Conservation (phyloP, 1,140 invertebrate species). For the Drosophila mayri region DNA sequence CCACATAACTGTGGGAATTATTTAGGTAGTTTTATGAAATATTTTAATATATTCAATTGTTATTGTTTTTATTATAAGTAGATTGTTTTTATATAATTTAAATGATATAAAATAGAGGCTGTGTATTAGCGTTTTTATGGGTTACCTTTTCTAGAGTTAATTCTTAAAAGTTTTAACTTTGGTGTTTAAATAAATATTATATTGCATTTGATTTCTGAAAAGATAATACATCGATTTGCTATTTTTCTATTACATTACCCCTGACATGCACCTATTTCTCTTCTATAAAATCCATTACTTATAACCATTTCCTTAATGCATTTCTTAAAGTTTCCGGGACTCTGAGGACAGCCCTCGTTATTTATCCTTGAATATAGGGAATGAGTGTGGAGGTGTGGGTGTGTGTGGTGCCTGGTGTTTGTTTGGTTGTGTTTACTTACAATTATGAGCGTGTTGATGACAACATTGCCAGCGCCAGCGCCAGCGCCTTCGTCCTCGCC, state of each 20-base stretch:
- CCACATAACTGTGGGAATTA: not conserved
- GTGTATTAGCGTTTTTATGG: not conserved
- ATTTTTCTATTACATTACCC: not conserved
- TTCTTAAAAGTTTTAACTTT: not conserved
- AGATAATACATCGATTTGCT: not conserved
- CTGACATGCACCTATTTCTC: not conserved
- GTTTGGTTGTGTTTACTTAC: slow-evolving; percentile 80
- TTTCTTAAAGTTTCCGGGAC: slow-evolving; percentile 19
- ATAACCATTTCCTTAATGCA: slow-evolving; percentile 12
- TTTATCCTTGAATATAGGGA: slow-evolving; percentile 17
- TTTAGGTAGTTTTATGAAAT: not conserved
- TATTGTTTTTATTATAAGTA: not conserved
- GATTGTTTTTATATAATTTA: not conserved
- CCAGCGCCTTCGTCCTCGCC: slow-evolving; percentile 19
- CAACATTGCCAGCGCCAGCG: slow-evolving; percentile 48
- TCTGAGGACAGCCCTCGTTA: slow-evolving; percentile 28
- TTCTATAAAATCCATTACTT: slow-evolving; percentile 9
- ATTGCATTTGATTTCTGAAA: not conserved
- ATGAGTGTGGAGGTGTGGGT: slow-evolving; percentile 3
- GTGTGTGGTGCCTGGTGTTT: slow-evolving; percentile 29
- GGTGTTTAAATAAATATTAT: not conserved
- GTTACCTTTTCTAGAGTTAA: not conserved
- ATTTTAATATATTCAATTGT: not conserved
- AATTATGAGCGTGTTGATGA: slow-evolving; percentile 82
- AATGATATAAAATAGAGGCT: not conserved